Evolutionary conservation across 2,113 vertebrate species (phyloP).

Genomic region (Ceratotherium simum): DNA sequence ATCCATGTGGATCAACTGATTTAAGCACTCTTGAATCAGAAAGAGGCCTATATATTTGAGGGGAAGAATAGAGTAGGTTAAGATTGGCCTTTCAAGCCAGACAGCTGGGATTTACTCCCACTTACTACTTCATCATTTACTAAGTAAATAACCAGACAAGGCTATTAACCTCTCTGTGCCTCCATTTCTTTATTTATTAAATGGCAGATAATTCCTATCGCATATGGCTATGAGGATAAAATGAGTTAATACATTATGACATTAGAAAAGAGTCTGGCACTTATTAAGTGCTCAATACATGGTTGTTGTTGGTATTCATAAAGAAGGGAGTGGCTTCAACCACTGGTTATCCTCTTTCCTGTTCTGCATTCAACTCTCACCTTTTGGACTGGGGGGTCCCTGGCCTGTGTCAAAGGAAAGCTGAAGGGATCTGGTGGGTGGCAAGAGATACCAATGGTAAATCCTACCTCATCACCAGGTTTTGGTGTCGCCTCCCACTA

Average conservation of each 20-base stretch:
- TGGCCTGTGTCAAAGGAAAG: not conserved
- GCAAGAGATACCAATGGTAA: not conserved
- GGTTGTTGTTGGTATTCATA: not conserved
- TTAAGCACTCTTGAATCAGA: not conserved
- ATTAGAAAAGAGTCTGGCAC: not conserved
- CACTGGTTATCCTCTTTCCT: not conserved
- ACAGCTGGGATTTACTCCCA: not conserved
- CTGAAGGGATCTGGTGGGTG: not conserved
- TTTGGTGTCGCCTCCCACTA: not conserved
- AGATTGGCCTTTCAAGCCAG: not conserved
- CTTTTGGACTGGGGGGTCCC: not conserved
- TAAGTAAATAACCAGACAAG: not conserved
- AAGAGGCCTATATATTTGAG: not conserved
- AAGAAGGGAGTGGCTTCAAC: not conserved
- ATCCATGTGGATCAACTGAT: not conserved
- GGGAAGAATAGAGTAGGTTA: not conserved
- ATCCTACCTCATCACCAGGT: not conserved
- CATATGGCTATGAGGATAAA: not conserved
- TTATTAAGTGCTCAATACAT: not conserved
- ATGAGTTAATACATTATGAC: not conserved
- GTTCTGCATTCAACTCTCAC: not conserved
- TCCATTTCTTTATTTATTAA: slow-evolving; percentile 32
- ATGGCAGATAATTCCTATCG: not conserved
- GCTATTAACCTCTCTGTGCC: not conserved
- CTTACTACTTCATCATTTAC: not conserved